Conservation (phyloP, 1,140 invertebrate species). For the Drosophila kurseongensis region DNA sequence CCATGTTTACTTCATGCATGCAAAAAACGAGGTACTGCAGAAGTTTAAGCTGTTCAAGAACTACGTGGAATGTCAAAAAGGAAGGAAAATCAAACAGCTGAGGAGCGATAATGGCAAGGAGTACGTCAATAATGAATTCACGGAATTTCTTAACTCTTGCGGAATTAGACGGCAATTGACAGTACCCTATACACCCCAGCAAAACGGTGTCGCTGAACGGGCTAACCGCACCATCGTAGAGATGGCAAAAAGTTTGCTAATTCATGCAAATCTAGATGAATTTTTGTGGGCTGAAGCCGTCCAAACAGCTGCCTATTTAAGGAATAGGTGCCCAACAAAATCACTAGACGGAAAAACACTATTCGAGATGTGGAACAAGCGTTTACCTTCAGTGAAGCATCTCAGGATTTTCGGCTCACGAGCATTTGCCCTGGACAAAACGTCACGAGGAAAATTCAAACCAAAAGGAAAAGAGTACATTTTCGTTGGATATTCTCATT, state of each 20-base stretch:
- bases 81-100: background rate
- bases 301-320: background rate
- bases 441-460: background rate
- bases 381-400: too few species aligned
- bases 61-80: too few species aligned
- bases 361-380: background rate
- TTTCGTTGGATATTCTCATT: too few species aligned
- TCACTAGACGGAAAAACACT: background rate
- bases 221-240: background rate
- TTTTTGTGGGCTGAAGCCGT: background rate
- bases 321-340: background rate
- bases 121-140: background rate
- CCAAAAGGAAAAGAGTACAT: background rate
- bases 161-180: background rate
- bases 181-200: background rate
- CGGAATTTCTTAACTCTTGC: background rate
- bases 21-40: too few species aligned
- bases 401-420: too few species aligned
- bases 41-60: too few species aligned
- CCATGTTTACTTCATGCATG: too few species aligned
- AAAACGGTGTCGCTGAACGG: background rate
- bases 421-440: background rate
- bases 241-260: background rate
- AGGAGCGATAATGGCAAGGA: background rate
- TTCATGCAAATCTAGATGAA: too few species aligned